Conservation (phyloP, 2,797 vertebrate genomes). For the Phyllotis vaccarum region DNA sequence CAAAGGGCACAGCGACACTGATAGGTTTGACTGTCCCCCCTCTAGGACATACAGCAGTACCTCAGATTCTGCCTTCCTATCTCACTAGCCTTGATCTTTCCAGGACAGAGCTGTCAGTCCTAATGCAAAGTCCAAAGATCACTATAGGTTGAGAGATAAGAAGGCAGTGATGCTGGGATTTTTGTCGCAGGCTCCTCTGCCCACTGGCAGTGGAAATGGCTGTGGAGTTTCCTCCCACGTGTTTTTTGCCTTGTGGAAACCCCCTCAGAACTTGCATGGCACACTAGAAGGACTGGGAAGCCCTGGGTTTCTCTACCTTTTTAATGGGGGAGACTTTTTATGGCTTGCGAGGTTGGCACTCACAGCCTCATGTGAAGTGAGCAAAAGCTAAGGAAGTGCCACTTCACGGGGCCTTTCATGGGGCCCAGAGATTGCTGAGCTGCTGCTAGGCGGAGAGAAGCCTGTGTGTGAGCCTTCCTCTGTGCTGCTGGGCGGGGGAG, state of each 20-base stretch:
- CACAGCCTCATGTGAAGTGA: constrained; percentile 60
- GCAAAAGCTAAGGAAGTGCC: constrained; percentile 79
- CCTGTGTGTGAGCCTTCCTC: constrained; percentile 64
- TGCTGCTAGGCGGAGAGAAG: constrained; percentile 59
- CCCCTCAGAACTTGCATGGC: constrained; percentile 65
- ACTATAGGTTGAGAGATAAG: constrained; percentile 25
- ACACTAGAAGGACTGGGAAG: constrained; percentile 41
- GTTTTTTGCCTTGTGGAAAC: constrained; percentile 81
- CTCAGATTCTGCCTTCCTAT: neutral
- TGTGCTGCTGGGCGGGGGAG: constrained; percentile 60
- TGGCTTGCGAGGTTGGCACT: constrained; percentile 55
- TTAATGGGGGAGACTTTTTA: constrained; percentile 56
- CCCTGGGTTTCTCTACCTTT: constrained; percentile 70
- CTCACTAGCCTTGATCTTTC: neutral
- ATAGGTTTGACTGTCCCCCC: neutral
- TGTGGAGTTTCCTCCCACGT: constrained; percentile 77
- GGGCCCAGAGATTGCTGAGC: constrained; percentile 66
- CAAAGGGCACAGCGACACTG: constrained; percentile 5
- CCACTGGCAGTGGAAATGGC: constrained; percentile 68
- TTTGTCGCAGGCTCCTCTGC: constrained; percentile 19
- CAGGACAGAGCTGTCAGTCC: neutral
- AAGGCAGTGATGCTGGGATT: constrained; percentile 25
- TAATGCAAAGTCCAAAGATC: constrained; percentile 27
- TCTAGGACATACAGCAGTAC: neutral
- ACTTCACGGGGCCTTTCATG: constrained; percentile 69